Base-by-base conservation (phyloP, 2,888 invertebrate genomes). In the Scelioninae gen. 1 region DNA sequence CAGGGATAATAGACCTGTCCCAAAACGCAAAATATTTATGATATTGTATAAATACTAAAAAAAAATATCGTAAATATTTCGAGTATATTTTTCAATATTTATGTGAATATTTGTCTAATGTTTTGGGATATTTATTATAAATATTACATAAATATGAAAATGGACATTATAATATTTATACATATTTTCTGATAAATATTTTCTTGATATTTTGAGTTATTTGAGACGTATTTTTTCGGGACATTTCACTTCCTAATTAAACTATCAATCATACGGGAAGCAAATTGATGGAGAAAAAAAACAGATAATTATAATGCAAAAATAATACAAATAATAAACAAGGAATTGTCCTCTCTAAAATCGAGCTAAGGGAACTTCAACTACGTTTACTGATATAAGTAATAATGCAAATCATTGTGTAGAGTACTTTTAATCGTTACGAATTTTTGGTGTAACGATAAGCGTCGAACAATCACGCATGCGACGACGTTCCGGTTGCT, bases 401-500 rank as follows among this genome's bases (percentile, higher is more conserved):
- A n/a, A n/a, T 38, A 55, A 58, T 49, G 34, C 49, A 76, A 76
- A 76, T 75, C 55, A 60, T 74, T 72, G 71, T 66, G 65, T 71
- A 80, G 75, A 69, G 75, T 66, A 80, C 63, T 58, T 34, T 62
- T 68, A 68, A 62, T 80, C 74, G 72, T 69, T 75, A 72, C 63
- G 38, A 66, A 31, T 66, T 77, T 76, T 72, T 72, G 72, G 66
- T 77, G 77, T 82, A 82, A 72, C 75, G 77, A 77, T 66, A 72
- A 68, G 82, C 82, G 82, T 82, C 69, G 68, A 82, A 82, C 82
- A 82, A 82, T 82, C 82, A 82, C 77, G 77, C 77, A 62, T 74
- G 77, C 77, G 72, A 82, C 75, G 71, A 76, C 55, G 60, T 65
- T 75, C 80, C 51, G 63, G 47, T 72, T n/a, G n/a, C 15, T 49